phyloP scores from a whole-genome alignment of 1,140 invertebrate species.

The Drosophila chauvacae region DNA sequence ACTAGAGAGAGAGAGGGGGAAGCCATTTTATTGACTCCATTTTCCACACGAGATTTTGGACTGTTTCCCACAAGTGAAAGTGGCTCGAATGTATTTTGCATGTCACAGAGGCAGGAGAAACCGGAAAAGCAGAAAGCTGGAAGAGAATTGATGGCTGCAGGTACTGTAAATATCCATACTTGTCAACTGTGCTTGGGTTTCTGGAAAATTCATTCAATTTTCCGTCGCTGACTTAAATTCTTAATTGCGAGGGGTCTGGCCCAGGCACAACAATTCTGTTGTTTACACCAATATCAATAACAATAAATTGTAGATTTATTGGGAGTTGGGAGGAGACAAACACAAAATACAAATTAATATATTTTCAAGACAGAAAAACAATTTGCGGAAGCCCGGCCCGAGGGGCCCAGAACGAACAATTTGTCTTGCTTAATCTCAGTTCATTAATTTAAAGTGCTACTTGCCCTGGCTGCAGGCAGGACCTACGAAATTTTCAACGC shows the following conservation, averaged over 20 bases:
- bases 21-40: slow-evolving; percentile 65
- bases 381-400: slow-evolving; percentile 50
- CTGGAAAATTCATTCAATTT: slow-evolving; percentile 48
- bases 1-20: neutral
- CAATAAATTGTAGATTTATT: slow-evolving; percentile 80
- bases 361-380: slow-evolving; percentile 66
- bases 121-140: slow-evolving; percentile 2
- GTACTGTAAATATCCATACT: slow-evolving; percentile 48
- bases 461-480: slow-evolving; percentile 40
- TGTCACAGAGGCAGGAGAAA: slow-evolving; percentile 7
- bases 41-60: slow-evolving; percentile 52
- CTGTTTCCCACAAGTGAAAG: slow-evolving; percentile 48
- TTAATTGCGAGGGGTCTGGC: slow-evolving; percentile 51
- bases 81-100: slow-evolving; percentile 57
- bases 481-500: slow-evolving; percentile 15
- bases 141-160: slow-evolving; percentile 32
- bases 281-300: slow-evolving; percentile 79
- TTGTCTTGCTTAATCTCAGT: slow-evolving; percentile 82
- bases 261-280: slow-evolving; percentile 29
- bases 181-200: slow-evolving; percentile 54
- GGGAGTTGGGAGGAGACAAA: slow-evolving; percentile 30
- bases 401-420: slow-evolving; percentile 52
- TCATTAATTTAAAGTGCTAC: slow-evolving; percentile 83
- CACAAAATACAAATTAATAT: slow-evolving; percentile 65
- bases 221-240: slow-evolving; percentile 54